Evolutionary conservation across 2,888 invertebrate species (phyloP).

Genomic region (Coleophora flavipennella): DNA sequence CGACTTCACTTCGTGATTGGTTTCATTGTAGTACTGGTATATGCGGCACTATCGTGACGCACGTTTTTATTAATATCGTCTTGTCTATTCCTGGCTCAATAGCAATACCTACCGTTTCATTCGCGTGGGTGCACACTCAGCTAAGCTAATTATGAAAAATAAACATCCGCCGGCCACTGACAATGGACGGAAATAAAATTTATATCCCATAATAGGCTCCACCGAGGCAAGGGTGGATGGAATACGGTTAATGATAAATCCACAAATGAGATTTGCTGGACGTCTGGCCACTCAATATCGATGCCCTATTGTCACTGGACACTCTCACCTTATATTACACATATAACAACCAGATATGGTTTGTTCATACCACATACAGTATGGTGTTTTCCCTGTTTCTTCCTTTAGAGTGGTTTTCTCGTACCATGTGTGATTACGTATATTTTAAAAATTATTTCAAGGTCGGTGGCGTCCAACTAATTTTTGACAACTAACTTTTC

Average conservation of each 20-base stretch:
- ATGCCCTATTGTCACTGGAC: conserved; percentile 61
- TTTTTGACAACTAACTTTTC: no score
- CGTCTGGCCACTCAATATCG: conserved; percentile 67
- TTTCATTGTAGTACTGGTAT: conserved; percentile 13
- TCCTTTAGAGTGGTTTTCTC: no score
- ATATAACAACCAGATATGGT: conserved; percentile 43
- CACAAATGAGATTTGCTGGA: conserved; percentile 72
- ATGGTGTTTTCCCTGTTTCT: conserved; percentile 24
- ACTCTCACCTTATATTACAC: conserved; percentile 65
- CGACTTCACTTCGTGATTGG: conserved; percentile 46
- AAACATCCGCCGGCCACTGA: conserved; percentile 55
- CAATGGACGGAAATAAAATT: conserved; percentile 62
- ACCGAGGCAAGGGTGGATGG: conserved; percentile 60
- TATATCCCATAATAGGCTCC: conserved; percentile 66
- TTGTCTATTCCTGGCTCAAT: no score
- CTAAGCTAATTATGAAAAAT: conserved; percentile 41
- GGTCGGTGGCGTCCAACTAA: no score
- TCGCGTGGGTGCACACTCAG: no score
- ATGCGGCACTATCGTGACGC: not conserved
- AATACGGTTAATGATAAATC: conserved; percentile 72
- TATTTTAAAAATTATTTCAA: no score
- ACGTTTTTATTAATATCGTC: not conserved
- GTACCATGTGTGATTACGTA: no score
- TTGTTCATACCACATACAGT: conserved; percentile 39
- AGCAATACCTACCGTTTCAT: no score